Base-by-base conservation (phyloP, 1,140 invertebrate species). In the Heliconius nattereri region DNA sequence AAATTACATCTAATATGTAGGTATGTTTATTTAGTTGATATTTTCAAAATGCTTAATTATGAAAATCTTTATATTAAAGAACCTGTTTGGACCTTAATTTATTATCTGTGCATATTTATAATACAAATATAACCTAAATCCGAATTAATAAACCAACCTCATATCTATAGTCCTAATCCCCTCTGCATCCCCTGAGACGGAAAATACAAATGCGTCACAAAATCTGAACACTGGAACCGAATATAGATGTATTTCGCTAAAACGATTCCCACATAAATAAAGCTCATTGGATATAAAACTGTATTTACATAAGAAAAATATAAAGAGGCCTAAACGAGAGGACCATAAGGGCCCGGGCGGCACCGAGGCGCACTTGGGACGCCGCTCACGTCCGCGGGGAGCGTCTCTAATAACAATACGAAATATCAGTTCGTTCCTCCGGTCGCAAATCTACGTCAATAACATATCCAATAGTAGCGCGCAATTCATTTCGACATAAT, bases 261-360 rank as follows among this genome's bases (percentile, higher is more conserved):
- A 94, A 94, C 92, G 92, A 94, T 94, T 94, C 91, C 92, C 93
- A 94, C 93, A 94, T 94, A 94, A 94, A 94, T 94, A 94, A 94
- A 94, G 91, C 93, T 94, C 91, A 93, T 93, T 91, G 92, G 91
- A 94, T 94, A 94, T 94, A 91, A 94, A 93, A 90, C 86, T 75
- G 90, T 91, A 94, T 94, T 94, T 94, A 94, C 93, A 94, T 94
- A 94, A 92, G 92, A 93, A 94, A 94, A 94, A 94, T 94, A 93
- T 94, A 94, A 94, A 92, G 89, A 93, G 90, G 92, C 91, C 92
- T 91, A 94, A 94, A 92, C 91, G 92, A 92, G 92, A 92, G 89
- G 87, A 89, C 86, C 89, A 88, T 89, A 92, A 91, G 90, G 90
- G 87, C 71, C 7, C 16, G 71, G 32, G 71, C 16, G 32, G 71